phyloP scores from a whole-genome alignment of 1,140 invertebrate species.

The Drosophila miranda region DNA sequence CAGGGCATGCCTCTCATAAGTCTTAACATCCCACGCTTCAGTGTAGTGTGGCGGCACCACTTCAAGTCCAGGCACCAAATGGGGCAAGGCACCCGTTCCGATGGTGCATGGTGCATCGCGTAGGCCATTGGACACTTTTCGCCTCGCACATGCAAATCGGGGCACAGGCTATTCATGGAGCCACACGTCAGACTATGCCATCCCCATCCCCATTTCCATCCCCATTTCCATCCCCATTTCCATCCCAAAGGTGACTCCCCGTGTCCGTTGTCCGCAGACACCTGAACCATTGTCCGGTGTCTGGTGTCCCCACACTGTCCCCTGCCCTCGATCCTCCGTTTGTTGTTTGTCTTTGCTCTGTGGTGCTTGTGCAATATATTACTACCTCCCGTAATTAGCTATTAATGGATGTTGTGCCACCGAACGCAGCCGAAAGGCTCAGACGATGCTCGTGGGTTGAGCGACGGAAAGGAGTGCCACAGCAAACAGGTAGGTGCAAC shows the following conservation, averaged over 20 bases:
- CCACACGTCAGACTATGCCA: not conserved
- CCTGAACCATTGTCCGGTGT: not conserved
- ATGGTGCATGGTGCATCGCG: not conserved
- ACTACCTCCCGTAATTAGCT: conserved; percentile 70
- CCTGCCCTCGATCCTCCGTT: conserved; percentile 4
- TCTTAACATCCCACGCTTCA: conserved; percentile 51
- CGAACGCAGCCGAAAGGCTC: conserved; percentile 1
- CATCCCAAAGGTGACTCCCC: conserved; percentile 21
- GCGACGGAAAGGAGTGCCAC: too few relatives aligned
- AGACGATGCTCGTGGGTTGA: not conserved
- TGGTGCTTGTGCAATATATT: conserved; percentile 51
- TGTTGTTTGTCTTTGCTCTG: conserved; percentile 9
- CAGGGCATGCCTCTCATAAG: conserved; percentile 40
- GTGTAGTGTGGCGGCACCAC: conserved; percentile 29
- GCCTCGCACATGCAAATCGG: conserved; percentile 51
- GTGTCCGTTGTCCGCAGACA: conserved; percentile 6
- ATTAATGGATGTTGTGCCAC: conserved; percentile 51
- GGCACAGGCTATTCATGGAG: conserved; percentile 40
- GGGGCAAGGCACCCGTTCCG: not conserved
- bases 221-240: too few relatives aligned
- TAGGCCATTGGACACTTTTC: conserved; percentile 13
- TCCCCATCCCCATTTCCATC: too few relatives aligned
- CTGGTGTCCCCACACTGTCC: conserved; percentile 6
- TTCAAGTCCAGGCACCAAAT: conserved; percentile 38
- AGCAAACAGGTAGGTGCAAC: not conserved